A percentile compares a stretch with the other conserved stretches of the same genome.
Conservation (phyloP, 2,113 vertebrate genomes). For the Falcunculus frontatus region DNA sequence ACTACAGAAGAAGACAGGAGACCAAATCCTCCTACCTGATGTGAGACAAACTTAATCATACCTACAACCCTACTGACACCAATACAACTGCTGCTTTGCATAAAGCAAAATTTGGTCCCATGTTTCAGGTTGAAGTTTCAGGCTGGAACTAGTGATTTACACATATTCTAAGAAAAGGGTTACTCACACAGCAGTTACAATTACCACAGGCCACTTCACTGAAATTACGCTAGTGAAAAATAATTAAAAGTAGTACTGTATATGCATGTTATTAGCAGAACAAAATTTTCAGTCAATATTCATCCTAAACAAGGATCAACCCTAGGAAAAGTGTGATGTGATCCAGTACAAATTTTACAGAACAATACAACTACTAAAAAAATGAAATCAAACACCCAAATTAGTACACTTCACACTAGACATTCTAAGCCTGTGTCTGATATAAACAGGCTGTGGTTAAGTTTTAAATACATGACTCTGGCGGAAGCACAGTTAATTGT, state of each 20-base stretch:
- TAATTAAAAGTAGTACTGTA: not conserved
- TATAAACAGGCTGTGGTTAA: not conserved
- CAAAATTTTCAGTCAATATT: not conserved
- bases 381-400: not conserved
- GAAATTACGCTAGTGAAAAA: not conserved
- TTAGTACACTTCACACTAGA: not conserved
- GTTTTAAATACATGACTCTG: not conserved
- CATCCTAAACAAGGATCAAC: not conserved
- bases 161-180: not conserved
- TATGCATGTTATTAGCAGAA: not conserved
- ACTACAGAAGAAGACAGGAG: not conserved
- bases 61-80: not conserved
- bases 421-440: not conserved
- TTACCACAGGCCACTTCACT: not conserved
- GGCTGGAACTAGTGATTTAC: not conserved
- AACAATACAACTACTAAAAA: not conserved
- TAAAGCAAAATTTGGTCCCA: not conserved
- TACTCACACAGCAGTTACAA: not conserved
- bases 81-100: not conserved
- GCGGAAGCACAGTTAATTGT: conserved; percentile 23
- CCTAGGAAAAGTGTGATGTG: not conserved
- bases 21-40: conserved; percentile 17
- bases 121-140: not conserved
- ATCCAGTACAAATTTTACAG: not conserved
- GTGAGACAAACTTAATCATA: conserved; percentile 26